A percentile compares a stretch with the other conserved stretches of the same genome.
Conservation (phyloP, 2,113 vertebrate species). For the Cairina moschata region DNA sequence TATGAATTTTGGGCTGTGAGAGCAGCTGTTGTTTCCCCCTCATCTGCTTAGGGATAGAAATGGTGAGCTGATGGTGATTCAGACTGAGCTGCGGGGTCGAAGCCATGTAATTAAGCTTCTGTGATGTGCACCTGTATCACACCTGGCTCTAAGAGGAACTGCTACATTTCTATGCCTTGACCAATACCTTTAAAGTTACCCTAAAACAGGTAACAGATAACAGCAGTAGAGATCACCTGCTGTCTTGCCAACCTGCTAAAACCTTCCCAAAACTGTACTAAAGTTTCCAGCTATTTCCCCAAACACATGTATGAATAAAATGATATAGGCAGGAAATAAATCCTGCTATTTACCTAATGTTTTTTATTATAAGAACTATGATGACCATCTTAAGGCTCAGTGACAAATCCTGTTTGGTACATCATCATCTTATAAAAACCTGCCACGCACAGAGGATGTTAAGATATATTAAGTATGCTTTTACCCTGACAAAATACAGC, state of each 20-base stretch:
- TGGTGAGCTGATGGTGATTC: neutral
- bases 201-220: neutral
- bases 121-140: neutral
- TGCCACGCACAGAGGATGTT: neutral
- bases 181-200: neutral
- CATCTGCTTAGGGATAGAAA: neutral
- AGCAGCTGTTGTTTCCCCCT: neutral
- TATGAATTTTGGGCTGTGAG: neutral
- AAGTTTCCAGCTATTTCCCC: neutral
- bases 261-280: neutral
- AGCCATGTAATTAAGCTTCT: neutral
- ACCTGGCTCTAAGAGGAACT: neutral
- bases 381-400: neutral
- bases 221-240: neutral
- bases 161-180: neutral
- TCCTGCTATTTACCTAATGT: neutral
- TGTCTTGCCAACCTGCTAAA: too few species aligned
- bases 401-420: conserved; percentile 39
- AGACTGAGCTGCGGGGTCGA: neutral
- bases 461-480: neutral
- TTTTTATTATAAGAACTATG: conserved; percentile 5
- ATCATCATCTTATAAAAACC: conserved; percentile 57
- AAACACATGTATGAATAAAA: neutral
- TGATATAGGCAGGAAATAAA: neutral
- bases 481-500: conserved; percentile 34